These are phyloP conservation scores for Sminthopsis crassicaudata DNA, from an alignment of 2,113 vertebrate genomes.

Conservation along the genomic window DNA sequence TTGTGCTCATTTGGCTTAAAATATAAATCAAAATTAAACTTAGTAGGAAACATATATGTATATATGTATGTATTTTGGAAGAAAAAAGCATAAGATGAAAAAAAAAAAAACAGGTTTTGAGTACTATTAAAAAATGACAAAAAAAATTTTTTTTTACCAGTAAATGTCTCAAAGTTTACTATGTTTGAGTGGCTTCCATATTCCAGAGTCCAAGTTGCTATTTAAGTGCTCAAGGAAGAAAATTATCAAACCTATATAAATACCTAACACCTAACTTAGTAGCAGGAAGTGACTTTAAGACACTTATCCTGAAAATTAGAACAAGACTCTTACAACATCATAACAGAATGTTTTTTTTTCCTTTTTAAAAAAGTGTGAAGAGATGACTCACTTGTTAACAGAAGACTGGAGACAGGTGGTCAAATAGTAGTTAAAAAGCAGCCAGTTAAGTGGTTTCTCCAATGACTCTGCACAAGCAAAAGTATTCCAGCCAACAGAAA, in stretches of 20 bases:
- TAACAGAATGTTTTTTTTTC: background rate
- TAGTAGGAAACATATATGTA: slow-evolving; percentile 24
- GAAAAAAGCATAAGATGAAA: background rate
- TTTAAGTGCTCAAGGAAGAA: background rate
- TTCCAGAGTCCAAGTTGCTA: background rate
- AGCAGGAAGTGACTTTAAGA: slow-evolving; percentile 17
- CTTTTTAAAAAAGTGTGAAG: slow-evolving; percentile 51
- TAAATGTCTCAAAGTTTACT: background rate
- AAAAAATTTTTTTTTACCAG: background rate
- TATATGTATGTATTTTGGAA: slow-evolving; percentile 28
- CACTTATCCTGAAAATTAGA: slow-evolving; percentile 36
- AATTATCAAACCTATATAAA: slow-evolving; percentile 17
- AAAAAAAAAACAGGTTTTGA: slow-evolving; percentile 21
- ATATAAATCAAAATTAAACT: background rate
- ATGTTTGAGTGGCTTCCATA: background rate
- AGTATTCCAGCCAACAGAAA: slow-evolving; percentile 98
- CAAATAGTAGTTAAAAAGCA: slow-evolving; percentile 99
- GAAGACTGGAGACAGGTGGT: slow-evolving; percentile 97
- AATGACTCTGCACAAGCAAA: slow-evolving; percentile 95
- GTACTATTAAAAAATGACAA: background rate
- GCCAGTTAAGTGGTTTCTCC: slow-evolving; percentile 97
- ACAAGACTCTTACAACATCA: background rate
- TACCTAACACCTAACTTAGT: slow-evolving; percentile 15
- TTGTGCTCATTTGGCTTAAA: background rate
- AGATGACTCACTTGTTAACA: slow-evolving; percentile 92